Conservation (phyloP, 2,797 vertebrate species). For the Schizopygopsis malacanthus region DNA sequence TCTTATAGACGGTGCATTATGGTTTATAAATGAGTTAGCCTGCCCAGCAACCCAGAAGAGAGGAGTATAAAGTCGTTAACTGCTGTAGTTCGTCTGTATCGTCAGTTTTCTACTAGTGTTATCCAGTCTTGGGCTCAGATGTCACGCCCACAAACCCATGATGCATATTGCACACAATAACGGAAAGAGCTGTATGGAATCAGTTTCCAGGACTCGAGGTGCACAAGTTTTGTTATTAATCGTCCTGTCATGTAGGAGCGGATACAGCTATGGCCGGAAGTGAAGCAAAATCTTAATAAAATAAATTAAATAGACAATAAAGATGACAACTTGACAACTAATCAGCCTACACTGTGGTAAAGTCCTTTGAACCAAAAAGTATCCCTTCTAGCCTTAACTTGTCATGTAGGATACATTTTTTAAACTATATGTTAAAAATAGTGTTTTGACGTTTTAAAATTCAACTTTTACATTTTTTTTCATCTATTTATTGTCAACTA, state of each 20-base stretch:
- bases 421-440: neutral
- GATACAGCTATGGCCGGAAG: neutral
- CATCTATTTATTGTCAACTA: too few relatives aligned
- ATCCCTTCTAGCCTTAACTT: neutral
- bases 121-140: neutral
- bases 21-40: conserved; percentile 18
- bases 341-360: too few relatives aligned
- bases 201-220: neutral
- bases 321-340: too few relatives aligned
- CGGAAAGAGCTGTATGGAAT: neutral
- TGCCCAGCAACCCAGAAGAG: conserved; percentile 3
- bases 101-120: conserved; percentile 5
- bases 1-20: conserved; percentile 6
- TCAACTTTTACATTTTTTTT: neutral
- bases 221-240: neutral
- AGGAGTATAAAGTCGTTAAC: conserved; percentile 11
- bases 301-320: too few relatives aligned
- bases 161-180: neutral
- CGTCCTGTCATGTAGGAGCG: neutral
- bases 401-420: neutral
- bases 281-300: neutral
- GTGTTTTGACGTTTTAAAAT: neutral
- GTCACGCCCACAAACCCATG: neutral
- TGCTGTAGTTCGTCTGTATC: conserved; percentile 14
- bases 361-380: too few relatives aligned